phyloP scores from a whole-genome alignment of 2,113 vertebrate species.

The Phoxinus phoxinus region DNA sequence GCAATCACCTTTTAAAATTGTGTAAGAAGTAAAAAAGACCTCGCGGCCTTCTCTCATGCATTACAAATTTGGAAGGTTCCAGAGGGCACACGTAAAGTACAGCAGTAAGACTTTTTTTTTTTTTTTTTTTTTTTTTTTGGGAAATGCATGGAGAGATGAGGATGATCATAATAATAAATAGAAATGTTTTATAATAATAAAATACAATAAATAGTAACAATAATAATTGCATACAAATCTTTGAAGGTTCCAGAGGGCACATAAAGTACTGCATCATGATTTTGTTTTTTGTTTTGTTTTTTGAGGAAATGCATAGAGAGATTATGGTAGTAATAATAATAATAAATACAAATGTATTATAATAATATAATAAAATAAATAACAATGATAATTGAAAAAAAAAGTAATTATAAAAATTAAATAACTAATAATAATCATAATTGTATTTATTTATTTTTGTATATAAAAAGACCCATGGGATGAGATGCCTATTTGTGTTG shows the following conservation, averaged over 20 bases:
- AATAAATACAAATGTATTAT: too few relatives aligned
- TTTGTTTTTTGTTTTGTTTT: neutral
- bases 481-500: neutral
- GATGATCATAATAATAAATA: too few relatives aligned
- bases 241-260: neutral
- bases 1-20: conserved; percentile 73
- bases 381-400: too few relatives aligned
- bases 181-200: too few relatives aligned
- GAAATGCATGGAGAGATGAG: neutral
- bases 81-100: neutral
- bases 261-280: neutral
- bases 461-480: neutral
- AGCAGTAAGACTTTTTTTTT: too few relatives aligned
- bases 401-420: too few relatives aligned
- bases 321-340: too few relatives aligned
- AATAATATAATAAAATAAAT: neutral
- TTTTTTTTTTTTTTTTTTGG: neutral
- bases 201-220: too few relatives aligned
- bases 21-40: conserved; percentile 57
- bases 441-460: too few relatives aligned
- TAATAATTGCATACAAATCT: too few relatives aligned
- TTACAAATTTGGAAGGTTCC: conserved; percentile 10
- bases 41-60: conserved; percentile 51
- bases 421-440: neutral
- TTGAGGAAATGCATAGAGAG: neutral